Evolutionary conservation across 2,888 invertebrate species (phyloP).

Genomic region (Lydus trimaculatus): DNA sequence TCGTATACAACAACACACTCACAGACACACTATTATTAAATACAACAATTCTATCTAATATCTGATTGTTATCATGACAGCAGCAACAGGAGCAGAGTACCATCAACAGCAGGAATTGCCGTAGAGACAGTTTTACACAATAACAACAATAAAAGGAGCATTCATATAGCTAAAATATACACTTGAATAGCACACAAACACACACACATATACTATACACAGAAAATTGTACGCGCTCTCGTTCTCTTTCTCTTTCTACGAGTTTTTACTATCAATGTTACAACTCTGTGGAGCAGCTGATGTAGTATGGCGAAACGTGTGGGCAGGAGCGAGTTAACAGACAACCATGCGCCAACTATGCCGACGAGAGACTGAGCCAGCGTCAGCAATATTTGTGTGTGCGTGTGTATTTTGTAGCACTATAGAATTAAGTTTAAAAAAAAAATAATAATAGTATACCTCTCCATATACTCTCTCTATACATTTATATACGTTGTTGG

Average conservation of each 20-base stretch:
- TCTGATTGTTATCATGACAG: neutral
- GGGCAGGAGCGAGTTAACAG: neutral
- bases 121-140: neutral
- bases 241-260: neutral
- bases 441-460: slow-evolving; percentile 21
- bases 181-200: neutral
- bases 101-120: neutral
- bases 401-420: neutral
- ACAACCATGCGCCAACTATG: slow-evolving; percentile 1
- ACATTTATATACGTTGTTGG: no score
- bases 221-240: neutral
- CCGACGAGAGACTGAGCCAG: slow-evolving; percentile 11
- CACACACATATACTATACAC: no score
- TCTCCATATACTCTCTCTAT: no score
- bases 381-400: slow-evolving; percentile 2
- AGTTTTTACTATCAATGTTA: slow-evolving; percentile 7
- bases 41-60: neutral
- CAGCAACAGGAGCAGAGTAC: neutral
- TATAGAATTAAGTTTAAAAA: neutral
- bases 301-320: slow-evolving; percentile 1
- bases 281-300: slow-evolving; percentile 7
- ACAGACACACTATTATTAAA: neutral
- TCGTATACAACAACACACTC: neutral
- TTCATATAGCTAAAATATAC: neutral
- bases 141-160: neutral